Conservation (phyloP, 1,140 invertebrate species). For the Diachasma alloeum region DNA sequence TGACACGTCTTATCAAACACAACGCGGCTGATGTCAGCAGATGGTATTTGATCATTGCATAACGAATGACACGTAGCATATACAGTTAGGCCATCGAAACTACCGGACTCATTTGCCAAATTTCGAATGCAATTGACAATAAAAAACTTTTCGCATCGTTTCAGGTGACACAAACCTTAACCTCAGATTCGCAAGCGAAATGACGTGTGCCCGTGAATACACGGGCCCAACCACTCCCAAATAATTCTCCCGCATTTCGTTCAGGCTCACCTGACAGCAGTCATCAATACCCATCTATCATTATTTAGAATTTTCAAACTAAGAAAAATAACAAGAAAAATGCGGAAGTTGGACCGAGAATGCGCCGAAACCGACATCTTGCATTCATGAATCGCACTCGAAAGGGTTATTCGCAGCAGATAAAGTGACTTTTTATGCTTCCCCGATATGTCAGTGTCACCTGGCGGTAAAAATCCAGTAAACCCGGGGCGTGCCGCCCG, state of each 20-base stretch:
- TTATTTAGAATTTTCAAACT: no score
- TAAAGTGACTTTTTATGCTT: neutral
- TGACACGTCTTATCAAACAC: neutral
- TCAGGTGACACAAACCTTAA: neutral
- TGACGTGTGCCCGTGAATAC: no score
- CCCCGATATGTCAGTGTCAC: slow-evolving; percentile 8
- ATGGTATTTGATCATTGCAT: slow-evolving; percentile 6
- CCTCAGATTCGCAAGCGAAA: neutral
- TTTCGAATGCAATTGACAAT: neutral
- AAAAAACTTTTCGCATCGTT: neutral
- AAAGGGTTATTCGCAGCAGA: neutral
- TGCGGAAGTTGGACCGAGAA: no score
- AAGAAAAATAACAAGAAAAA: no score
- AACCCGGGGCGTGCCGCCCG: slow-evolving; percentile 35
- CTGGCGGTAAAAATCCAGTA: slow-evolving; percentile 34
- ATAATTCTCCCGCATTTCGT: no score
- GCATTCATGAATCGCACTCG: neutral
- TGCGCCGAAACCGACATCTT: no score
- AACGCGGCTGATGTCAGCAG: neutral
- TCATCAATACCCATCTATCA: no score
- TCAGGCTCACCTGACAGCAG: no score
- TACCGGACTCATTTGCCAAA: neutral
- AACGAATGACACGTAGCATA: neutral
- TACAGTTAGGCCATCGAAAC: neutral
- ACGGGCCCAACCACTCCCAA: no score